These are phyloP conservation scores for Colletes gigas DNA, from an alignment of 1,140 invertebrate genomes.

Conservation along the genomic window DNA sequence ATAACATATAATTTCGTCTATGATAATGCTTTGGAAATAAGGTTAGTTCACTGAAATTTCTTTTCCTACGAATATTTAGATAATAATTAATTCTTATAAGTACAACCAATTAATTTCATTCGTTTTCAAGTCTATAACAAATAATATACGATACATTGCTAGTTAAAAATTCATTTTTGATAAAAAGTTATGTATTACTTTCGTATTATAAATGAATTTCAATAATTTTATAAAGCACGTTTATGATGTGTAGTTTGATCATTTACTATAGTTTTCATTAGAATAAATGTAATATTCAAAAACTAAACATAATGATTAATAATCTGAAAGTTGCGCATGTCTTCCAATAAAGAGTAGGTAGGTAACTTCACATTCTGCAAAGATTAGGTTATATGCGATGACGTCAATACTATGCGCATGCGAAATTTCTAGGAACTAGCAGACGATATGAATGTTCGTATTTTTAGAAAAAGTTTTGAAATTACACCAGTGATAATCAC, in stretches of 20 bases:
- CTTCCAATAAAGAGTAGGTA: constrained; percentile 13
- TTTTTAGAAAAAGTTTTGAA: constrained; percentile 66
- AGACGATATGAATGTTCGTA: constrained; percentile 63
- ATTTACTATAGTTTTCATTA: too few relatives aligned
- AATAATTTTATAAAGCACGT: too few relatives aligned
- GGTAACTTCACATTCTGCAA: not conserved
- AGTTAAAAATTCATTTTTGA: too few relatives aligned
- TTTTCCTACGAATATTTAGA: not conserved
- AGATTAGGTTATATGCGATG: constrained; percentile 25
- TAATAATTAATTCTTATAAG: not conserved
- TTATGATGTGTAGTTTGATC: too few relatives aligned
- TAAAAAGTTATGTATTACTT: too few relatives aligned
- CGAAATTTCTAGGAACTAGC: constrained; percentile 61
- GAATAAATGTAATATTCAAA: too few relatives aligned
- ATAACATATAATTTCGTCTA: constrained; percentile 93
- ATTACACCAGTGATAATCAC: constrained; percentile 2
- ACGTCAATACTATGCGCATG: constrained; percentile 74
- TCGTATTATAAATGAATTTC: too few relatives aligned
- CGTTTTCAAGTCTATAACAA: not conserved
- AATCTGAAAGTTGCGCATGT: not conserved
- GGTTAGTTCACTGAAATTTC: constrained; percentile 82
- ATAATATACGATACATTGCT: not conserved
- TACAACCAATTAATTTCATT: not conserved
- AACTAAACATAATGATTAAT: too few relatives aligned
- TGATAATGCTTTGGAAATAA: constrained; percentile 84